phyloP scores from a whole-genome alignment of 2,888 invertebrate genomes.

The Didymodactylos carnosus region DNA sequence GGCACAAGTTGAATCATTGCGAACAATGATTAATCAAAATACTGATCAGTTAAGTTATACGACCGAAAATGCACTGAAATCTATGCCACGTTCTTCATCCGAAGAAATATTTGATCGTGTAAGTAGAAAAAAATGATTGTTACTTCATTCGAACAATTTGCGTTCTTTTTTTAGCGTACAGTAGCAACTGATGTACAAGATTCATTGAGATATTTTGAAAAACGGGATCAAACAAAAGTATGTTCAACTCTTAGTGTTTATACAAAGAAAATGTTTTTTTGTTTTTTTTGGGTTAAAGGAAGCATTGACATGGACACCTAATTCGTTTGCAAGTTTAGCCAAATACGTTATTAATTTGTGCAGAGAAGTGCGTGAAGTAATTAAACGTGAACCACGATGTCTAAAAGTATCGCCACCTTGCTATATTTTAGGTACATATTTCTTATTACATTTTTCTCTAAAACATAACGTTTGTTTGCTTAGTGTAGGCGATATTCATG shows the following conservation, averaged over 20 bases:
- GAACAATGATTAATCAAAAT: constrained; percentile 33
- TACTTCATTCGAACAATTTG: background rate
- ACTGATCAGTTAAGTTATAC: background rate
- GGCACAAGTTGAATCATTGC: constrained; percentile 41
- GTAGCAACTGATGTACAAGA: constrained; percentile 43
- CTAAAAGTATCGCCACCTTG: constrained; percentile 40
- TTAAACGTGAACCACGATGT: constrained; percentile 40
- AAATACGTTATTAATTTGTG: constrained; percentile 41
- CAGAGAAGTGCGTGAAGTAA: constrained; percentile 41
- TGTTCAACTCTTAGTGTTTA: no score
- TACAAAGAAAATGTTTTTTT: no score
- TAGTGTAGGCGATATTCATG: constrained; percentile 50
- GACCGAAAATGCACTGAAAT: background rate
- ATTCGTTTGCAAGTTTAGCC: constrained; percentile 35
- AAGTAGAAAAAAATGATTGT: background rate
- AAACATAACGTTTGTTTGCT: no score
- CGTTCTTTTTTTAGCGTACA: constrained; percentile 26
- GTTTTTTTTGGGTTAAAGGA: constrained; percentile 22
- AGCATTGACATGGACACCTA: constrained; percentile 33
- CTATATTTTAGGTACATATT: constrained; percentile 45
- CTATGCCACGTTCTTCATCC: background rate
- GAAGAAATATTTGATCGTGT: background rate
- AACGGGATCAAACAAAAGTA: constrained; percentile 22
- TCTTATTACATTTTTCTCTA: no score
- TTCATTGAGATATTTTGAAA: constrained; percentile 39